Evolutionary conservation across 2,113 vertebrate species (phyloP), one percentile per base, ranked within the genome.

Genomic region (Lipotes vexillifer): DNA sequence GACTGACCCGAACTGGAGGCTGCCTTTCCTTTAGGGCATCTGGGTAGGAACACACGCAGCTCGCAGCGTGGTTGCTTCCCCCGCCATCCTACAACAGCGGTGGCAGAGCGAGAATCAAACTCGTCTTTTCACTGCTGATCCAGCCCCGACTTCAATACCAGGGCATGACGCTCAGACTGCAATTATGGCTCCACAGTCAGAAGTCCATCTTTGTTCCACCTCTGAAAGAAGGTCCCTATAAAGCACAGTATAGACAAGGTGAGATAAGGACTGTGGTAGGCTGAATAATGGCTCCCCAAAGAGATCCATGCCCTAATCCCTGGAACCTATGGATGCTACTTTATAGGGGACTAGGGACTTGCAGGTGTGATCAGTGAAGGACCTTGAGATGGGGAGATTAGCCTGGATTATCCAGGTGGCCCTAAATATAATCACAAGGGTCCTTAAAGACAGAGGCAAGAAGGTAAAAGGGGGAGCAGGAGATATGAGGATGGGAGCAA

Each of bases 1-100:
- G 6, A 11, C 23, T 0, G 20, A 9, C 41, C 44, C 36, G 3
- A 3, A 18, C 36, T 9, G 12, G 33, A n/a, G n/a, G 49, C 68
- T 18, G n/a, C 65, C 41, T 46, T 78, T 27, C 27, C 52, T 85
- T 49, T 7, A 0, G 25, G 44, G 49, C 8, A 0, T 3, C 74
- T 15, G 57, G 55, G 38, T 15, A 33, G 9, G 63, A n/a, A 36
- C 5, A 8, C 6, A 14, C 20, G 1, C 9, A 13, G 21, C 6
- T 29, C 2, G 0, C 4, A 4, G 27, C 0, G 25, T 20, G 29
- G 29, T 12, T 49, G 44, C 29, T 49, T 69, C 36, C n/a, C 8
- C 6, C 66, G 4, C 46, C 12, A 55, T 44, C 21, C 33, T 36
- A 0, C 20, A 1, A 0, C 3, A 4, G 31, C 1, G 2, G 36